Conservation (phyloP, 2,113 vertebrate species). For the Ptychochromis oligacanthus region DNA sequence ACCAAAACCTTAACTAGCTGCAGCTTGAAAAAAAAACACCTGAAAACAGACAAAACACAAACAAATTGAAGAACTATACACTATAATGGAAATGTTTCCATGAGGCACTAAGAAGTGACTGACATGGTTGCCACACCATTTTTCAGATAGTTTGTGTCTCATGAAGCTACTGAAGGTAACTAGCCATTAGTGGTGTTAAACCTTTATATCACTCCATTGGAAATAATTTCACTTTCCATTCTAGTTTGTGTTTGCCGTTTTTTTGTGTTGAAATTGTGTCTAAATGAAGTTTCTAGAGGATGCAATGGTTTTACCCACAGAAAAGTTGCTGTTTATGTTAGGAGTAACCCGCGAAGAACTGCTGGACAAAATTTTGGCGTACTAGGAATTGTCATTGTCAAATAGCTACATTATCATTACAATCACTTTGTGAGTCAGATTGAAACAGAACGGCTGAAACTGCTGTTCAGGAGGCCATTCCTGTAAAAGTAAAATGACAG, state of each 20-base stretch:
- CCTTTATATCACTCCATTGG: background rate
- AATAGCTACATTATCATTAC: background rate
- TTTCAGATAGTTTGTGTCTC: background rate
- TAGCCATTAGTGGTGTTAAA: accelerated
- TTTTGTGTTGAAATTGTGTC: background rate
- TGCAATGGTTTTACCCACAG: background rate
- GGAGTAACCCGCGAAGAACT: too few species aligned
- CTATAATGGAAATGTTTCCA: background rate
- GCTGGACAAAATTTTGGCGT: too few species aligned
- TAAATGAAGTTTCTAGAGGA: background rate
- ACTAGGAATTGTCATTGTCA: background rate
- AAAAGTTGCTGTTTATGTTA: too few species aligned
- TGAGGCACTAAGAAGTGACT: background rate
- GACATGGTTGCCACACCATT: background rate
- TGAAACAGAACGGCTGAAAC: background rate
- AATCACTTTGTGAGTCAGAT: background rate
- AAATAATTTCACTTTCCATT: background rate
- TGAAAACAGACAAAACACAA: background rate
- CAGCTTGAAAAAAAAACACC: background rate
- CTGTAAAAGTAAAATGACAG: background rate
- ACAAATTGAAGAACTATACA: background rate
- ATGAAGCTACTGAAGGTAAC: background rate
- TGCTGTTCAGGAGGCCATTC: background rate
- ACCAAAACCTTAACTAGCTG: background rate
- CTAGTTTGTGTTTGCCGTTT: too few species aligned